Conservation (phyloP, 2,113 vertebrate genomes). For the Poecilia latipinna region DNA sequence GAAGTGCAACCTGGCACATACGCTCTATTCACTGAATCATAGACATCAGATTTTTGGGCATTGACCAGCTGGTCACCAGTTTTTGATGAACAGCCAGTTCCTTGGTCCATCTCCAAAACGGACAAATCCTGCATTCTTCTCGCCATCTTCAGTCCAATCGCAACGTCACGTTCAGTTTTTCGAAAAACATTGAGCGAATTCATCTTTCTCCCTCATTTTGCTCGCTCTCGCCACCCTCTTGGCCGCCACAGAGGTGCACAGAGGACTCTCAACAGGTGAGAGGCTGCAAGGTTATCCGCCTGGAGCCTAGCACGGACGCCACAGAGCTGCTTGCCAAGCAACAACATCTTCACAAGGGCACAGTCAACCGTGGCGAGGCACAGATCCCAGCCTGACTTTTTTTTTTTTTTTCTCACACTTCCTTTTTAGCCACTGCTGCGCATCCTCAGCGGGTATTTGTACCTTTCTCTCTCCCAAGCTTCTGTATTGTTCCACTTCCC, state of each 20-base stretch:
- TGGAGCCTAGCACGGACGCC: constrained; percentile 49
- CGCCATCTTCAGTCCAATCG: constrained; percentile 45
- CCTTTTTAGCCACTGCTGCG: constrained; percentile 43
- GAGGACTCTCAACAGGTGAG: constrained; percentile 76
- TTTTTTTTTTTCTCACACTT: constrained; percentile 39
- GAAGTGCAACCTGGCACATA: not conserved
- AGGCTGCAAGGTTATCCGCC: constrained; percentile 62
- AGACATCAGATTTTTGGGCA: no score
- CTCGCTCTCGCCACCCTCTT: constrained; percentile 29
- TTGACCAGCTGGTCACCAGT: no score
- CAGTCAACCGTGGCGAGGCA: constrained; percentile 68
- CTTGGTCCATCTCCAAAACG: no score
- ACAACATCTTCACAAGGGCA: constrained; percentile 58
- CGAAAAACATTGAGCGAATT: constrained; percentile 71
- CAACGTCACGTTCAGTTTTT: constrained; percentile 76
- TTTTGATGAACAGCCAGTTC: no score
- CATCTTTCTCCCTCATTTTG: constrained; percentile 28
- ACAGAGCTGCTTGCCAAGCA: constrained; percentile 56
- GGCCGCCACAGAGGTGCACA: constrained; percentile 29
- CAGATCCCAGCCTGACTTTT: constrained; percentile 49
- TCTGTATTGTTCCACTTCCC: constrained; percentile 12
- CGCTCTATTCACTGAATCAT: not conserved
- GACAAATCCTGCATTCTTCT: constrained; percentile 31
- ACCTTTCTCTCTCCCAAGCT: constrained; percentile 17
- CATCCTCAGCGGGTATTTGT: constrained; percentile 41